Percentiles rank a stretch among this genome's conserved stretches.
phyloP scores from a whole-genome alignment of 2,113 vertebrate species.

The Chascanopsetta lugubris region DNA sequence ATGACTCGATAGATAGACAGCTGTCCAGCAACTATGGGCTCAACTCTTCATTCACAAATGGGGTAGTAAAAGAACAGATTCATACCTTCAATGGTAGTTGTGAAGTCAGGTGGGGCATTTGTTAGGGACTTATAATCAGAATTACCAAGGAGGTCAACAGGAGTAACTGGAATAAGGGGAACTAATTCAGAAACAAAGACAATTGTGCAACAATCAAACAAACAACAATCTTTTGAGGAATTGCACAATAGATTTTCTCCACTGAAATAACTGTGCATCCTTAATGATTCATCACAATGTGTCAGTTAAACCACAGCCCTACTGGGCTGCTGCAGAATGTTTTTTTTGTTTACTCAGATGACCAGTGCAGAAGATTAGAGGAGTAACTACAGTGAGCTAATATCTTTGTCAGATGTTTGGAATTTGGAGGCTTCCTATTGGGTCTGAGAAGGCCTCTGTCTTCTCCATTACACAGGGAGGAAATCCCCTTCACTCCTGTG shows the following conservation, averaged over 20 bases:
- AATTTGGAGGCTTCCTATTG: slow-evolving; percentile 22
- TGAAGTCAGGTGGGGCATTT: slow-evolving; percentile 1
- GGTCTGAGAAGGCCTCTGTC: slow-evolving; percentile 32
- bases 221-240: not conserved
- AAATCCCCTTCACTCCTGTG: slow-evolving; percentile 45
- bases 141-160: slow-evolving; percentile 1
- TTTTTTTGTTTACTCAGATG: slow-evolving; percentile 12
- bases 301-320: not conserved
- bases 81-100: not conserved
- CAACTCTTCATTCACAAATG: not conserved
- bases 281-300: not conserved
- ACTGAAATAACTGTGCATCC: not conserved
- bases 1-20: not conserved
- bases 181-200: not conserved
- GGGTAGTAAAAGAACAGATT: not conserved
- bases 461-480: slow-evolving; percentile 43
- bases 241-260: not conserved
- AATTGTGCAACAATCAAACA: not conserved
- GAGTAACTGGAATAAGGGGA: not conserved
- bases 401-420: slow-evolving; percentile 9
- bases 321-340: not conserved
- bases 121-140: not conserved
- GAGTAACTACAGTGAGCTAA: slow-evolving; percentile 3
- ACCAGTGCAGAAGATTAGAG: slow-evolving; percentile 11
- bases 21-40: not conserved